A percentile compares a stretch with the other conserved stretches of the same genome.
Conservation (phyloP, 2,113 vertebrate species). For the Gopherus evgoodei region DNA sequence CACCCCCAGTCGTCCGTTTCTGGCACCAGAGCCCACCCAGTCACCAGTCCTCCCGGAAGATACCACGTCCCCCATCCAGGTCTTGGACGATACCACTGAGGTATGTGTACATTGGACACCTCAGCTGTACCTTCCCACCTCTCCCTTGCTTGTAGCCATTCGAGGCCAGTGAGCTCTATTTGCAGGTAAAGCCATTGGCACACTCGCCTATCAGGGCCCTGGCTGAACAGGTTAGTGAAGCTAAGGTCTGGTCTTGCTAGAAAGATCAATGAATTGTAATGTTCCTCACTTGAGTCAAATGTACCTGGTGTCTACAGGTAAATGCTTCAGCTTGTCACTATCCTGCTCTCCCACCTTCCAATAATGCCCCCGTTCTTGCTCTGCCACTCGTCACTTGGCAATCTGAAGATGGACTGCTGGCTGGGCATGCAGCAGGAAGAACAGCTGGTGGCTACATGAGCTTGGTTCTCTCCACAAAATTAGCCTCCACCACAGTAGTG, state of each 20-base stretch:
- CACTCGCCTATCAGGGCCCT: not conserved
- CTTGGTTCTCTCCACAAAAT: not conserved
- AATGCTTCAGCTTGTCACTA: not conserved
- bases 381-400: not conserved
- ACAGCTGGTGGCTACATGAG: not conserved
- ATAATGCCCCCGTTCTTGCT: not conserved
- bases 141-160: not conserved
- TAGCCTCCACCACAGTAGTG: not conserved
- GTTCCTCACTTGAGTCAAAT: not conserved
- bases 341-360: not conserved
- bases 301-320: not conserved
- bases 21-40: conserved; percentile 28
- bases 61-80: not conserved
- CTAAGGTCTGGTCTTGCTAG: not conserved
- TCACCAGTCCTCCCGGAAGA: conserved; percentile 58
- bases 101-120: conserved; percentile 3
- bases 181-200: not conserved
- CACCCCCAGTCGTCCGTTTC: conserved; percentile 70
- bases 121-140: not conserved
- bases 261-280: not conserved
- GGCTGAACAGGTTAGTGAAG: not conserved
- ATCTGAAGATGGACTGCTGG: rapidly evolving
- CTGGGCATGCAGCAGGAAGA: not conserved
- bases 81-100: not conserved
- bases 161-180: not conserved